Base-by-base conservation (phyloP, 1,140 invertebrate species). In the Pseudomyrmex cubaensis region DNA sequence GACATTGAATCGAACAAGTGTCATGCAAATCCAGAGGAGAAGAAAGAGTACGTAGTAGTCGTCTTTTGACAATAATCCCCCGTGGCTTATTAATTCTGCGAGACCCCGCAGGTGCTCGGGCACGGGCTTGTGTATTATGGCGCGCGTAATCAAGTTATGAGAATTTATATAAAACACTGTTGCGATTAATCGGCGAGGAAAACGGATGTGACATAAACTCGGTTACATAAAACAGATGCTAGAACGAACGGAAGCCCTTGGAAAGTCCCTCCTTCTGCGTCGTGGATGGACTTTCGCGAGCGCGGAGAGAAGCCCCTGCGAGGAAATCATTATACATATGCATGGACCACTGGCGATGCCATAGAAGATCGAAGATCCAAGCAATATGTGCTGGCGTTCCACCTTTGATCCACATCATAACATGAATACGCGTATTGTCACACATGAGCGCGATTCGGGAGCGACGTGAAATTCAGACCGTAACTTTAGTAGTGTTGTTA, bases 161-260 rank as follows among this genome's bases (percentile, higher is more conserved):
- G 69, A 92, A 92, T 93, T 93, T 91, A 92, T 93, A 93, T 92
- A 91, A 92, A 93, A 93, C 91, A 93, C 73, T 90, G 87, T 74
- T 80, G 76, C 63, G 88, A 84, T 85, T 83, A 85, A 91, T 90
- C 54, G 67, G 85, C 75, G 35, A 52, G 44, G 57, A 35, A 35
- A 52, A 50, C 69, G 13, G 76, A 73, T 72, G 66, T 86, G 89
- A 91, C 89, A 89, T 87, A 89, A 92, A 90, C 89, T 87, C 89
- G 89, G 90, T 93, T 93, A 93, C 67, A 93, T 93, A 93, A 93
- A 93, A 93, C 88, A 92, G 84, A 88, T 89, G 87, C 85, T 80
- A 78, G 83, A 70, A 78, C 83, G 72, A 84, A 84, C 35, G 85
- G 92, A 92, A 92, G 88, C 91, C 90, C 85, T 82, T 82, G 72